Evolutionary conservation across 1,140 invertebrate genomes (phyloP), one percentile per base, ranked within the genome.

Genomic region (Nephila pilipes): DNA sequence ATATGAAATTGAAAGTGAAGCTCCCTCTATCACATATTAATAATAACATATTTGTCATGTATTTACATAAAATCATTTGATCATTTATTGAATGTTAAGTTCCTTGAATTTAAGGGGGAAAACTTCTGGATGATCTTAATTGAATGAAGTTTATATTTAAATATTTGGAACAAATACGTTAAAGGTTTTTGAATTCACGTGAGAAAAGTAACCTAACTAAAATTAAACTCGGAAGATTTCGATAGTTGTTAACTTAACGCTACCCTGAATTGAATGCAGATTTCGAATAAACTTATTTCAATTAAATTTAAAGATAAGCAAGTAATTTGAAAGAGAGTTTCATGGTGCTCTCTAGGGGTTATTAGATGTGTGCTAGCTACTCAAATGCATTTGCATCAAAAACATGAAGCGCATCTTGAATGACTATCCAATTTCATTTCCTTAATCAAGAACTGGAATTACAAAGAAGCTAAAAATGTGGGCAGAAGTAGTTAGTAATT

Each of bases 401-500:
- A 6, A 75, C 3, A 18, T 36, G 69, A 29, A 75, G 20, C 29
- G 36, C 32, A 75, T 75, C 69, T 36, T 75, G 32, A 5, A 14
- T 36, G 69, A 32, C 69, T 32, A 75, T 75, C 29, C 29, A 32
- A n/a, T 75, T 32, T 75, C 32, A 75, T 75, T 75, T 75, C 36
- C 69, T 75, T 36, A 75, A 36, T 36, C 20, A 75, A 75, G 25
- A 75, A 75, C 25, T 2, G 0, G 65, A 75, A 75, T n/a, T 25
- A 25, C 65, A 75, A 75, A 12, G 25, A 75, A 75, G 65, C 25
- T n/a, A n/a, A 75, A 75, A 69, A 69, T 69, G 63, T 25, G 63
- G 29, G 63, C 25, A 25, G 63, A 69, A 69, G n/a, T 65, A 65
- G n/a, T n/a, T n/a, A n/a, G 63, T 65, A n/a, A 65, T n/a, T 69